Conservation (phyloP, 1,140 invertebrate species). For the Theocolax elegans region DNA sequence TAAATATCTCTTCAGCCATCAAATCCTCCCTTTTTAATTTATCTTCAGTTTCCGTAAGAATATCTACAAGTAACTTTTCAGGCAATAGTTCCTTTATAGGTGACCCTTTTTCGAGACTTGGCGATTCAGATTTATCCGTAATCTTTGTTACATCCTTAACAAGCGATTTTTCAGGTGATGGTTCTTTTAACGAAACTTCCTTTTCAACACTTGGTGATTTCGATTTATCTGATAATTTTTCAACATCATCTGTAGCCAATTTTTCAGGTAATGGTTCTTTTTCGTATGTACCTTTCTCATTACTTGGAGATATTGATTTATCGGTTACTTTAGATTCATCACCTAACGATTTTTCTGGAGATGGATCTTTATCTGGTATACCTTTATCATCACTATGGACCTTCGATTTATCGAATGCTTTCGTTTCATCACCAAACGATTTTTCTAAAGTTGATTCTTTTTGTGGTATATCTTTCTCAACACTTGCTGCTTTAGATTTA, state of each 20-base stretch:
- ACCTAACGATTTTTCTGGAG: background rate
- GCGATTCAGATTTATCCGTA: background rate
- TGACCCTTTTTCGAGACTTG: conserved; percentile 1
- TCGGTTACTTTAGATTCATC: background rate
- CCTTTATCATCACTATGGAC: conserved; percentile 34
- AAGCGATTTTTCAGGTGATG: background rate
- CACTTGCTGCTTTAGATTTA: background rate
- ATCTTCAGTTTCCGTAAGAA: too few species aligned
- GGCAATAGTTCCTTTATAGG: conserved; percentile 7
- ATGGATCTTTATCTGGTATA: background rate
- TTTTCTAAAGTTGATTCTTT: background rate
- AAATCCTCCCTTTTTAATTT: too few species aligned
- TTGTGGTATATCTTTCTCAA: background rate
- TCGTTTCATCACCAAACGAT: background rate
- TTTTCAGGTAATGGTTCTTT: background rate
- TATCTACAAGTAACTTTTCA: conserved; percentile 7
- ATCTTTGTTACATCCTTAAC: background rate
- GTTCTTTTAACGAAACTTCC: background rate
- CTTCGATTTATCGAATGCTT: background rate
- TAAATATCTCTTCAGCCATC: too few species aligned
- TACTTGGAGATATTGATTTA: conserved; percentile 19
- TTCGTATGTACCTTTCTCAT: background rate
- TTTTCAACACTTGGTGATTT: conserved; percentile 34
- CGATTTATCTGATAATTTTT: background rate
- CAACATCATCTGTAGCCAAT: too few species aligned